Conservation (phyloP, 1,140 invertebrate genomes). For the Theocolax elegans region DNA sequence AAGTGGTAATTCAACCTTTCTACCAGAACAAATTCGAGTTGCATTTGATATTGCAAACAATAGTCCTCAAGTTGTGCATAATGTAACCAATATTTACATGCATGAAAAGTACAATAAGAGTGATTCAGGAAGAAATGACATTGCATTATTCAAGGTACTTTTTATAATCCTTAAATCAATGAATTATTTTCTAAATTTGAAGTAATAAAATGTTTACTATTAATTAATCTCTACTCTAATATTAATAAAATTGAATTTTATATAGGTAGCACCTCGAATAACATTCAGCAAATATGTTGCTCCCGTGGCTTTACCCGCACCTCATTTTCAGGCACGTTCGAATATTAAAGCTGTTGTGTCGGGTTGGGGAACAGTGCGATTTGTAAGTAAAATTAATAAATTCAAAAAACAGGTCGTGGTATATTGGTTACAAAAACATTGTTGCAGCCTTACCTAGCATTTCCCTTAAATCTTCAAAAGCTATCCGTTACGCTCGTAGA, state of each 20-base stretch:
- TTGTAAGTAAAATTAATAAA: not conserved
- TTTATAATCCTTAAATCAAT: not conserved
- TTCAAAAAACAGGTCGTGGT: not conserved
- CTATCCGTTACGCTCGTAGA: not conserved
- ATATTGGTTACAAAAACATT: no score
- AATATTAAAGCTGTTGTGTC: not conserved
- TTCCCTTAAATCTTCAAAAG: not conserved
- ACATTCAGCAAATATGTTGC: not conserved
- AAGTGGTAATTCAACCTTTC: not conserved
- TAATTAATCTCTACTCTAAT: no score
- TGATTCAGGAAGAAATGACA: not conserved
- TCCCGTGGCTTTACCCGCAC: not conserved
- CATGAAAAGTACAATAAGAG: not conserved
- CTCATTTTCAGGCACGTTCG: not conserved
- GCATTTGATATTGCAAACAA: not conserved
- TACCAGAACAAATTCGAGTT: not conserved
- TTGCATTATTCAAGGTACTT: not conserved
- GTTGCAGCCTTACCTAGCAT: no score
- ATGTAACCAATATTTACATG: not conserved
- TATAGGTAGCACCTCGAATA: not conserved
- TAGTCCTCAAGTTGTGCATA: not conserved
- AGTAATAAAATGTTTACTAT: not conserved
- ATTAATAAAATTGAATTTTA: not conserved
- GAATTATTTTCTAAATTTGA: not conserved
- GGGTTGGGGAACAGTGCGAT: not conserved